Evolutionary conservation across 2,797 vertebrate genomes (phyloP), one percentile per base, ranked within the genome.

Genomic region (Periparus ater): DNA sequence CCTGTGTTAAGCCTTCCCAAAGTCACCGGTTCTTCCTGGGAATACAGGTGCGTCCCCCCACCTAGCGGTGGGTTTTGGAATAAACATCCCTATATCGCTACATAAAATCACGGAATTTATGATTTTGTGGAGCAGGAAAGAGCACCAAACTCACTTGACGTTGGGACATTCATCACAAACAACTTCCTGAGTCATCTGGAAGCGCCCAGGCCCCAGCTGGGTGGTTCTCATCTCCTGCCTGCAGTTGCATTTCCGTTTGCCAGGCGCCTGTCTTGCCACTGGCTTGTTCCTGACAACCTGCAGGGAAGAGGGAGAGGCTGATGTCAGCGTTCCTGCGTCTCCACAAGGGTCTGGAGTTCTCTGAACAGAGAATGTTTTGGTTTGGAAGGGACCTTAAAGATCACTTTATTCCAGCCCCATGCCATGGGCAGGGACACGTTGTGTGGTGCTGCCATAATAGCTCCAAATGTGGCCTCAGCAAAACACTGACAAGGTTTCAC

Each of bases 131-230:
- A 17, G 66, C 54, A 72, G 19, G 2, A 55, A 62, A 30, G 27
- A 50, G 21, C n/a, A 16, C 17, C 40, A 13, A 21, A 93, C 99
- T 98, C 96, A 99, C 99, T 99, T 99, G 54, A 99, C 99, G 36
- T 99, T 99, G 29, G 99, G 98, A 96, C 99, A 99, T 88, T 99
- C 99, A 18, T 99, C 99, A 17, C 99, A 99, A 95, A 99, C 99
- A 78, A 98, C 99, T 98, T 99, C 99, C 96, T 99, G 99, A 18
- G 99, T 99, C 99, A 99, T 99, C 96, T 99, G 99, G 98, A 99
- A 99, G 74, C 99, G 99, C 1, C 99, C 99, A 0, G 99, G 99
- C 48, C 99, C 99, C 54, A 99, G 97, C 96, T 99, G 99, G 6
- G 99, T 99, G 18, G 99, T 99, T 96, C 98, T 98, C 99, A 99